Percentiles rank a stretch among this genome's conserved stretches.
These are phyloP conservation scores for Drosophila takahashii DNA, from an alignment of 1,140 invertebrate species.

Conservation along the genomic window DNA sequence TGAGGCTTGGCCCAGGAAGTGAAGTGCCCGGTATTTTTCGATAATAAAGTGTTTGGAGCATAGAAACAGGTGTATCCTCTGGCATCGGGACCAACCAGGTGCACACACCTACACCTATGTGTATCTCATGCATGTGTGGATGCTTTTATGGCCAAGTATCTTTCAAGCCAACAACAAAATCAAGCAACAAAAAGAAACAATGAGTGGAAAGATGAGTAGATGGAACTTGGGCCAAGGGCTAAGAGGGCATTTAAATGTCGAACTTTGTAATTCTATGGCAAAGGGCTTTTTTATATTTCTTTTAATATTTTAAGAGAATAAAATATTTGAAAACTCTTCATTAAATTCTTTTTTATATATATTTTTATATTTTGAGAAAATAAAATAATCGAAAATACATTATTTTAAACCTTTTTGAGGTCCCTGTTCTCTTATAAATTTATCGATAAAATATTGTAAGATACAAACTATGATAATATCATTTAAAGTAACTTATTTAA, in stretches of 20 bases:
- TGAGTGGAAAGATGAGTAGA: neutral
- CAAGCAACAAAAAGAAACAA: neutral
- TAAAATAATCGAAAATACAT: too few relatives aligned
- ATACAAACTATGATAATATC: too few relatives aligned
- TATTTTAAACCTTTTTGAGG: too few relatives aligned
- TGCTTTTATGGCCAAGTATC: neutral
- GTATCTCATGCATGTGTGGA: neutral
- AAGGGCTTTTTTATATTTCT: neutral
- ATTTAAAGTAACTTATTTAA: neutral
- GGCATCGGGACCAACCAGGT: neutral
- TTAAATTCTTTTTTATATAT: too few relatives aligned
- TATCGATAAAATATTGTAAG: too few relatives aligned
- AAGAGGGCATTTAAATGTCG: neutral
- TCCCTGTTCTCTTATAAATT: too few relatives aligned
- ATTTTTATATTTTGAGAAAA: neutral
- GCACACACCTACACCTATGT: neutral
- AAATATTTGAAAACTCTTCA: too few relatives aligned
- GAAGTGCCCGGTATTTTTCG: slow-evolving; percentile 13
- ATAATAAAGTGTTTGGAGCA: slow-evolving; percentile 33
- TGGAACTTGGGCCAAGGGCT: neutral
- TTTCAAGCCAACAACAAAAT: slow-evolving; percentile 1
- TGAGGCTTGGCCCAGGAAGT: slow-evolving; percentile 18
- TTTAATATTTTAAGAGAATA: neutral
- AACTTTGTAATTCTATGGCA: too few relatives aligned
- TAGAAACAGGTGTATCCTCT: slow-evolving; percentile 6